Evolutionary conservation across 2,888 invertebrate species (phyloP), one percentile per base, ranked within the genome.

Genomic region (Rhamphomyia laevipes): DNA sequence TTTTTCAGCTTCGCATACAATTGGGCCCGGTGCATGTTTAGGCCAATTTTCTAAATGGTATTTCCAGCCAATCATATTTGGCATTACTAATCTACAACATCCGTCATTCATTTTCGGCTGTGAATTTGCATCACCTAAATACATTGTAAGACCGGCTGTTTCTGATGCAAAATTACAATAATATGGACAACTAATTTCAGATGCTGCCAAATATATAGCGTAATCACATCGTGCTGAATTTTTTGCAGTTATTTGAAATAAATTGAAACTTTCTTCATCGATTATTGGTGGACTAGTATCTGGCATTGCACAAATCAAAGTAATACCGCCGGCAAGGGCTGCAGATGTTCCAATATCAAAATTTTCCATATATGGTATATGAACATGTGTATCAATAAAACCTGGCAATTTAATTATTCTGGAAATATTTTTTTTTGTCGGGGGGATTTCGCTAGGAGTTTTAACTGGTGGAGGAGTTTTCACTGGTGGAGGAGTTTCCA

Each of bases 321-420:
- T 99, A 38, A 99, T 75, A 13, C 95, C 95, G 16, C 95, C 92
- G 17, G 91, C 87, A 16, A 93, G 72, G 0, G 95, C 93, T 1
- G 95, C 89, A 1, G 92, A 86, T 0, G 94, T 94, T 54, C 93
- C 96, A 3, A 88, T 83, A 4, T 81, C 76, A 67, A 91, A 99
- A 66, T 97, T 95, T 74, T 99, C 99, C 69, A 99, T 99, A 64
- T 99, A 84, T 0, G 99, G 78, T 3, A 94, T 81, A 68, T 99
- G 99, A 0, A 97, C 96, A 64, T 99, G 99, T 0, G 96, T 88
- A 65, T 99, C 99, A 53, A 99, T 94, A 57, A 99, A 82, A 41
- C 99, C 99, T 1, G 99, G 99, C 46, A 99, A 71, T 59, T 88
- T 84, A 10, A 94, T 77, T 21, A n/a, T n/a, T n/a, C n/a, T n/a